A percentile compares a stretch with the other conserved stretches of the same genome.
phyloP scores from a whole-genome alignment of 1,140 invertebrate genomes.

The Tetragnatha versicolor region DNA sequence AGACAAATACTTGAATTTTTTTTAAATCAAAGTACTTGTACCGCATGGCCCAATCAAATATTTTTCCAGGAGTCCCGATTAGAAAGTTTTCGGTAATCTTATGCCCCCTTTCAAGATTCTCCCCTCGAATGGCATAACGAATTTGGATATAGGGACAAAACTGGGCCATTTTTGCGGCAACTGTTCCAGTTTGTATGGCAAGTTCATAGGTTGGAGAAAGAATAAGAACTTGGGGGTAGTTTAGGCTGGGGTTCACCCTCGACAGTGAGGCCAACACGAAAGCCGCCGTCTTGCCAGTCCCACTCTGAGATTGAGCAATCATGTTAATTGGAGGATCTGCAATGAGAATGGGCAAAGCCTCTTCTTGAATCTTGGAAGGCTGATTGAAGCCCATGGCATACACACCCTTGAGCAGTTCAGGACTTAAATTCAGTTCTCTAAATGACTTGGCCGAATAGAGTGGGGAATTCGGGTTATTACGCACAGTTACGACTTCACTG shows the following conservation, averaged over 20 bases:
- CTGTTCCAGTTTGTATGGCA: constrained; percentile 95
- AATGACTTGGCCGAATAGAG: constrained; percentile 93
- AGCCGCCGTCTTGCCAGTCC: constrained; percentile 98
- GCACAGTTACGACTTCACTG: constrained; percentile 85
- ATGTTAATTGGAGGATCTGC: constrained; percentile 96
- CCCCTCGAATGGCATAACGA: constrained; percentile 90
- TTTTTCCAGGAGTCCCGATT: constrained; percentile 82
- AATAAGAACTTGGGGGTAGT: constrained; percentile 73
- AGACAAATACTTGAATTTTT: constrained; percentile 91
- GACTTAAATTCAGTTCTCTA: constrained; percentile 90
- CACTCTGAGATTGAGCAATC: constrained; percentile 98
- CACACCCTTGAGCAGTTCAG: constrained; percentile 88
- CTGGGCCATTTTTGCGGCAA: constrained; percentile 91
- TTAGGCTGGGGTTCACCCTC: constrained; percentile 79
- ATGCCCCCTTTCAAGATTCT: constrained; percentile 74
- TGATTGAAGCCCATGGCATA: constrained; percentile 97
- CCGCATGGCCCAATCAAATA: constrained; percentile 89
- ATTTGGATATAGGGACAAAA: constrained; percentile 90
- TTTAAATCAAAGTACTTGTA: constrained; percentile 85
- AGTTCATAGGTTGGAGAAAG: constrained; percentile 72
- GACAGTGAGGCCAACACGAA: constrained; percentile 98
- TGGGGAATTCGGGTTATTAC: constrained; percentile 91
- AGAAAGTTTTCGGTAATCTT: constrained; percentile 86
- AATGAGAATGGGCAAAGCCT: constrained; percentile 88
- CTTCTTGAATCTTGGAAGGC: constrained; percentile 98